Evolutionary conservation across 2,888 invertebrate genomes (phyloP), one percentile per base, ranked within the genome.

Genomic region (Osmoderma eremita): DNA sequence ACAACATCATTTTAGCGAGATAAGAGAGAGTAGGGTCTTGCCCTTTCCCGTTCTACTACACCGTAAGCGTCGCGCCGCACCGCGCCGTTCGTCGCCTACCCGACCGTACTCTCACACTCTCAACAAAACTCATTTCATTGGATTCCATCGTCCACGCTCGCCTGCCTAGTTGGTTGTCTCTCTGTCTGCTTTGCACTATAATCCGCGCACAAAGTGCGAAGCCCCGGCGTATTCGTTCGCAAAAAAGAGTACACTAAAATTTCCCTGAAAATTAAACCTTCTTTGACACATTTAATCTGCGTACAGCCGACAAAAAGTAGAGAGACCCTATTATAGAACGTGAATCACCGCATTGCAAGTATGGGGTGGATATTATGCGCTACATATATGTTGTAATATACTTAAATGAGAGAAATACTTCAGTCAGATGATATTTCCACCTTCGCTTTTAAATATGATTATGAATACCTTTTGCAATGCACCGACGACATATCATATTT

Each of bases 211-310:
- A 73, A 77, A 77, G 78, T 77, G 76, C 73, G 80, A 80, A 80
- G 77, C 80, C 80, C 78, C 75, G 77, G 15, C 45, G 18, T 20
- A 12, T 20, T 48, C 48, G 30, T 24, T 22, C 22, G 38, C n/a
- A 22, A 56, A 56, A 56, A 56, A 42, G 56, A 45, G 80, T 80
- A 77, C 80, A 78, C 80, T 81, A 81, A 81, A 81, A 81, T 81
- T 81, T 81, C 80, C 78, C 80, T 81, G 80, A 77, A 82, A 81
- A 82, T 81, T 82, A 81, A 81, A 81, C 81, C 80, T 78, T 79
- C 81, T 82, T 81, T 81, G 80, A 79, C 80, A 80, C 79, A 78
- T 80, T 79, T 80, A 81, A 80, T 81, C 80, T 79, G 76, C 72
- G 58, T 61, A 61, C 45, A 61, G 58, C 58, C 58, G 45, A 61